Base-by-base conservation (phyloP, 2,888 invertebrate species). In the Lycaena phlaeas region DNA sequence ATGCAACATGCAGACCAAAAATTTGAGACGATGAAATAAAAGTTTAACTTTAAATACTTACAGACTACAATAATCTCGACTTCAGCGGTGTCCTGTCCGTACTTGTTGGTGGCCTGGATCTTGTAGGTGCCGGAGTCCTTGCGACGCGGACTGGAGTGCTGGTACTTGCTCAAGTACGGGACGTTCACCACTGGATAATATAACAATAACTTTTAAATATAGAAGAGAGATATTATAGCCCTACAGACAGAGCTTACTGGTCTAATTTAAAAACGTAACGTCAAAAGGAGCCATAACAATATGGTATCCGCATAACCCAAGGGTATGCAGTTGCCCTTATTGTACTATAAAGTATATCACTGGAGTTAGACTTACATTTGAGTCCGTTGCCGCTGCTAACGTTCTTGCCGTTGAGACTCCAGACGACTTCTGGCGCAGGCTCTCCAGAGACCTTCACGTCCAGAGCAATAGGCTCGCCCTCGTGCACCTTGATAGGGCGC, bases 371-470 rank as follows among this genome's bases (percentile, higher is more conserved):
- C 81, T 68, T 44, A 85, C 85, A 46, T 44, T 81, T 85, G 5
- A 85, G 62, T 31, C 78, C 81, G 27, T 57, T 75, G 27, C 91
- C 89, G 51, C 89, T 87, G 50, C 81, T 87, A 27, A 95, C 86
- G 34, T 88, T 89, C 79, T 94, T 94, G 50, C 91, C 92, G 64
- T 92, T 94, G 50, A 94, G 87, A 27, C 90, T 88, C 97, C 97
- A 97, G 2, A 88, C 88, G 52, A 96, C 92, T 40, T 93, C 94
- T 34, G 97, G 96, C 36, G 95, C 90, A 17, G 97, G 97, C 68
- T 97, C 97, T 36, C 97, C 97, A 45, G 88, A 89, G 27, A 97
- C 90, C 68, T 95, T 94, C 14, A 96, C 92, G 73, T 97, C 96
- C 58, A 95, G 89, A 38, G 91, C 87, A 65, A 97, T 92, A 10